Conservation (phyloP, 2,888 invertebrate species). For the Zonitis immaculata region DNA sequence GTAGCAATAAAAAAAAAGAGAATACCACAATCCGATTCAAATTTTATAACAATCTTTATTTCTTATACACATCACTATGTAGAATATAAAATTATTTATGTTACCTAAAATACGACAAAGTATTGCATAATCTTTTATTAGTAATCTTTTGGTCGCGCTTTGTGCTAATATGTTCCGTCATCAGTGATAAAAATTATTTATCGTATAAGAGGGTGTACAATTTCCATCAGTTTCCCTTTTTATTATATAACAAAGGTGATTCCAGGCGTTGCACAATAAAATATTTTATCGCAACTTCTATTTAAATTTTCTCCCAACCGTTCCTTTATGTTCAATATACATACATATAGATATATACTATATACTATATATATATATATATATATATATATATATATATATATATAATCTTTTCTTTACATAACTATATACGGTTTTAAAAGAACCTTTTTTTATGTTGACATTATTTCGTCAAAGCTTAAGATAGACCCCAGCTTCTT, state of each 20-base stretch:
- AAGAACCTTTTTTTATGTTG: slow-evolving; percentile 17
- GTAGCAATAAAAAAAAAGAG: too few species aligned
- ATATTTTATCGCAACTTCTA: slow-evolving; percentile 34
- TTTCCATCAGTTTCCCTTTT: slow-evolving; percentile 34
- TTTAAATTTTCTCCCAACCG: slow-evolving; percentile 32
- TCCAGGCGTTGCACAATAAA: slow-evolving; percentile 36
- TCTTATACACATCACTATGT: neutral
- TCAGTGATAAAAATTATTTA: slow-evolving; percentile 38
- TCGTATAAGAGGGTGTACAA: slow-evolving; percentile 31
- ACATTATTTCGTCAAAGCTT: slow-evolving; percentile 15
- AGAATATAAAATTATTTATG: slow-evolving; percentile 11
- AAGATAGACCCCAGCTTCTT: slow-evolving; percentile 6
- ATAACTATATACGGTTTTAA: slow-evolving; percentile 20
- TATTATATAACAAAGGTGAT: slow-evolving; percentile 41
- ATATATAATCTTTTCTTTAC: slow-evolving; percentile 30
- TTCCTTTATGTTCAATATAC: slow-evolving; percentile 28
- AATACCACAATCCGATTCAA: slow-evolving; percentile 16
- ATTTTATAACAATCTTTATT: slow-evolving; percentile 18
- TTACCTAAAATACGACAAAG: slow-evolving; percentile 9
- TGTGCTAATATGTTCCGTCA: slow-evolving; percentile 31
- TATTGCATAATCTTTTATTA: slow-evolving; percentile 8
- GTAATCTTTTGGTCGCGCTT: slow-evolving; percentile 12
- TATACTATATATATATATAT: too few species aligned
- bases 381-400: too few species aligned
- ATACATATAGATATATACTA: too few species aligned